phyloP scores from a whole-genome alignment of 1,140 invertebrate genomes.

The Babylonia areolata region DNA sequence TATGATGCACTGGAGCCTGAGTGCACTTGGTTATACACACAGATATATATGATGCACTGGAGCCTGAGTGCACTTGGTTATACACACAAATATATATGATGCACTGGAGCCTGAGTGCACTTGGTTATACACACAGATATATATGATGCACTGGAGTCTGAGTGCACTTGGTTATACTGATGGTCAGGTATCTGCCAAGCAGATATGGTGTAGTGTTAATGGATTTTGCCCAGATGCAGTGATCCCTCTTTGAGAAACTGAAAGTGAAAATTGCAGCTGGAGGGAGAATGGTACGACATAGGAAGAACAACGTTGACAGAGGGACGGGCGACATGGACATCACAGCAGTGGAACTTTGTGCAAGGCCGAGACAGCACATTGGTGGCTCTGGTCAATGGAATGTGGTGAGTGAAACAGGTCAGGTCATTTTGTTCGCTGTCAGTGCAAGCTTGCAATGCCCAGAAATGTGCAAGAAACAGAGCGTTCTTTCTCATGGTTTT shows the following conservation, averaged over 20 bases:
- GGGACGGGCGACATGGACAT: conserved; percentile 7
- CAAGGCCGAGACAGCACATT: neutral
- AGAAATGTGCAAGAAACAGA: too few relatives aligned
- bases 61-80: too few relatives aligned
- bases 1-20: too few relatives aligned
- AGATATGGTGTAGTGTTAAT: neutral
- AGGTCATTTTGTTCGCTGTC: neutral
- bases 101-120: too few relatives aligned
- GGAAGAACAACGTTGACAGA: neutral
- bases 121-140: too few relatives aligned
- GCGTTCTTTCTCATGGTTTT: neutral
- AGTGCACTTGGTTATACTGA: too few relatives aligned
- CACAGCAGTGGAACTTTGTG: conserved; percentile 32
- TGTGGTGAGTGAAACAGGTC: neutral
- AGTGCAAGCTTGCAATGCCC: too few relatives aligned
- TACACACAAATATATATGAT: too few relatives aligned
- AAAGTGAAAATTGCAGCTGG: neutral
- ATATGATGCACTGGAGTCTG: neutral
- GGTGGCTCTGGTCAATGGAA: conserved; percentile 14
- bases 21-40: too few relatives aligned
- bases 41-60: too few relatives aligned
- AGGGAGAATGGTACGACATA: conserved; percentile 11
- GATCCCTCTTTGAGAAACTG: neutral
- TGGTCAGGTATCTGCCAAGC: neutral
- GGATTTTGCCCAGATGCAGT: neutral